Base-by-base conservation (phyloP, 1,140 invertebrate species). In the Caerostris darwini region DNA sequence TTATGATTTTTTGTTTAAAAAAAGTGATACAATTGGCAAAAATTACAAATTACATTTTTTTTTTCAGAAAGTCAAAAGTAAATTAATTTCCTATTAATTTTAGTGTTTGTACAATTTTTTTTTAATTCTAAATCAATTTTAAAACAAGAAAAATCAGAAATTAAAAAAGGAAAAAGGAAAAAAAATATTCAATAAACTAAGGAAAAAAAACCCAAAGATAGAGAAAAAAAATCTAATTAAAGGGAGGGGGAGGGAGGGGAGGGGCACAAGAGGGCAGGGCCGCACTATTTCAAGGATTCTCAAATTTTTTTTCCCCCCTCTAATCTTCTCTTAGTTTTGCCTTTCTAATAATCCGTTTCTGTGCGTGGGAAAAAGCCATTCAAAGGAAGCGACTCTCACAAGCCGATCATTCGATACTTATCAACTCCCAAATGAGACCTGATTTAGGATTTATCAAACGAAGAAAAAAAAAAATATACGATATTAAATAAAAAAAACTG, bases 321-420 rank as follows among this genome's bases (percentile, higher is more conserved):
- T 77, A 77, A 77, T 77, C 50, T 77, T 77, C 50, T 77, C 71
- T 77, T 77, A 77, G 71, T 85, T 85, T 58, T 85, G 54, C 50
- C 61, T 64, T 64, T 88, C 86, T 19, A 81, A 91, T 91, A 91
- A 91, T 92, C 81, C 90, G 88, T 81, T 58, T 71, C 54, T 58
- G 82, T 86, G 92, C 90, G 90, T 93, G 92, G 82, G 92, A 85
- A 87, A 92, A 92, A 34, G 34, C n/a, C 3, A 86, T 64, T 93
- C 92, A 87, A 93, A 87, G 92, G 92, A 93, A 93, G 69, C 69
- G 57, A 64, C 71, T 17, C 77, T 17, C 57, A 67, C 90, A 82
- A 83, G 81, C 71, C 77, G 83, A 93, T 71, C 83, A 93, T 87
- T 93, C 90, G 92, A 93, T 93, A 93, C 92, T 93, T 93, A 93